Conservation (phyloP, 2,888 invertebrate genomes). For the Chloromyia formosa region DNA sequence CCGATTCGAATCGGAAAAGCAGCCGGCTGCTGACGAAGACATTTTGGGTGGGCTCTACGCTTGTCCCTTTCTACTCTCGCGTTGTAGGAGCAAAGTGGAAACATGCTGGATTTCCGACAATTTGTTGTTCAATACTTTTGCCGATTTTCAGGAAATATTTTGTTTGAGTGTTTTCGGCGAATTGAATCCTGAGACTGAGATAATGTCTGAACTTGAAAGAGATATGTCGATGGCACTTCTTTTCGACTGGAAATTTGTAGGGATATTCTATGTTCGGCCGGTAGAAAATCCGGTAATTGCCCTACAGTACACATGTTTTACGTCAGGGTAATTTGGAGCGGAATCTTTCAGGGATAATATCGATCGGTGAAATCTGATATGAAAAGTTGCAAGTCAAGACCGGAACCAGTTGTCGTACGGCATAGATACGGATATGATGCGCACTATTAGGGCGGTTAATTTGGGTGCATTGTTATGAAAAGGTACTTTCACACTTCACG, state of each 20-base stretch:
- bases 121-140: conserved; percentile 42
- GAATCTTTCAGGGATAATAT: background rate
- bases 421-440: background rate
- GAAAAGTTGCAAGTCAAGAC: conserved; percentile 14
- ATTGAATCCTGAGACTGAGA: background rate
- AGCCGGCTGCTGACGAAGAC: conserved; percentile 15
- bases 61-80: conserved; percentile 3
- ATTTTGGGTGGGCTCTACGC: conserved; percentile 35
- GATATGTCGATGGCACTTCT: background rate
- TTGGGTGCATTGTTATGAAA: conserved; percentile 1
- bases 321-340: background rate
- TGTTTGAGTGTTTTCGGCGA: conserved; percentile 28
- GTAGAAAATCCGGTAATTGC: conserved; percentile 32
- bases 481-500: conserved; percentile 2
- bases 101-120: conserved; percentile 44
- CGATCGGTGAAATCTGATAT: conserved; percentile 10
- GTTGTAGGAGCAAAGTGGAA: conserved; percentile 31
- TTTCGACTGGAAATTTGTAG: background rate
- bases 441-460: background rate
- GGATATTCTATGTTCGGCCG: background rate
- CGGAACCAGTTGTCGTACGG: background rate
- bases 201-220: conserved; percentile 13
- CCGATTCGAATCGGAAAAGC: conserved; percentile 1
- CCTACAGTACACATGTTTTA: background rate
- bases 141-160: conserved; percentile 29